Percentiles rank a stretch among this genome's conserved stretches.
Conservation (phyloP, 2,113 vertebrate species). For the Gavia stellata region DNA sequence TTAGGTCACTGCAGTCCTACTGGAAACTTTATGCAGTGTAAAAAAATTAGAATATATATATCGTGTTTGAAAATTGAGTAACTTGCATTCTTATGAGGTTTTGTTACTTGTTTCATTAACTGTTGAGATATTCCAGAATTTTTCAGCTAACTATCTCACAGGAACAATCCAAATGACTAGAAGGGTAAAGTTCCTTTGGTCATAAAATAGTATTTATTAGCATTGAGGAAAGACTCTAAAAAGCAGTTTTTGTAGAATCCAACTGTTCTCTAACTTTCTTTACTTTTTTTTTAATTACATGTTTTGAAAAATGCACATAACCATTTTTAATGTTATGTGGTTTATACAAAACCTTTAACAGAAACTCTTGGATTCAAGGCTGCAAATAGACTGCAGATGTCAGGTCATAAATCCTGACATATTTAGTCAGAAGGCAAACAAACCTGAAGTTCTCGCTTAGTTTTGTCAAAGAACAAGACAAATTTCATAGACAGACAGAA, state of each 20-base stretch:
- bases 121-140: background rate
- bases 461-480: background rate
- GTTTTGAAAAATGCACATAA: background rate
- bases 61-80: background rate
- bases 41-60: background rate
- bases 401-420: background rate
- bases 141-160: background rate
- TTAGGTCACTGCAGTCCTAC: background rate
- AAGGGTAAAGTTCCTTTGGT: background rate
- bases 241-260: background rate
- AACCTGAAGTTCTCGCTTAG: background rate
- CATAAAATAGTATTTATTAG: conserved; percentile 2
- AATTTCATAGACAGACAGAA: background rate
- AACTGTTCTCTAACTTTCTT: background rate
- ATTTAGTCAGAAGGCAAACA: background rate
- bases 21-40: background rate
- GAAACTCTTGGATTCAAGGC: background rate
- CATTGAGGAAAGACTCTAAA: background rate
- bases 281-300: background rate
- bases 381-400: background rate
- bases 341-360: background rate
- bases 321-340: background rate
- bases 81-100: background rate
- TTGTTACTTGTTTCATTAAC: background rate
- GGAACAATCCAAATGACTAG: background rate